Conservation (phyloP, 1,140 invertebrate species). For the silkworm (Bombyx mori) region ASM3026992v2 NC_085129.1:4576501-4577000, state of each 20-base stretch:
- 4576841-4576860: slow-evolving; percentile 63
- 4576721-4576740: slow-evolving; percentile 26
- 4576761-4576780: slow-evolving; percentile 60
- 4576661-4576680: slow-evolving; percentile 24
- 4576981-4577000: slow-evolving; percentile 32
- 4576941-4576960: slow-evolving; percentile 48
- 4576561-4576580: no score
- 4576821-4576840: slow-evolving; percentile 50
- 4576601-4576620: no score
- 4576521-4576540: no score
- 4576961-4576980: slow-evolving; percentile 37
- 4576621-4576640: no score
- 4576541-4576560: no score
- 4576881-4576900: slow-evolving; percentile 60
- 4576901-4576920: slow-evolving; percentile 64
- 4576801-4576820: slow-evolving; percentile 9
- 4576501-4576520: no score
- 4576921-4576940: slow-evolving; percentile 61
- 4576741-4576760: slow-evolving; percentile 63
- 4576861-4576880: slow-evolving; percentile 50
- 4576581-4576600: no score
- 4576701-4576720: neutral
- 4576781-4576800: slow-evolving; percentile 56
- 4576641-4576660: slow-evolving; percentile 10
- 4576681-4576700: slow-evolving; percentile 35